phyloP scores from a whole-genome alignment of 2,113 vertebrate genomes.

The Ictalurus punctatus region DNA sequence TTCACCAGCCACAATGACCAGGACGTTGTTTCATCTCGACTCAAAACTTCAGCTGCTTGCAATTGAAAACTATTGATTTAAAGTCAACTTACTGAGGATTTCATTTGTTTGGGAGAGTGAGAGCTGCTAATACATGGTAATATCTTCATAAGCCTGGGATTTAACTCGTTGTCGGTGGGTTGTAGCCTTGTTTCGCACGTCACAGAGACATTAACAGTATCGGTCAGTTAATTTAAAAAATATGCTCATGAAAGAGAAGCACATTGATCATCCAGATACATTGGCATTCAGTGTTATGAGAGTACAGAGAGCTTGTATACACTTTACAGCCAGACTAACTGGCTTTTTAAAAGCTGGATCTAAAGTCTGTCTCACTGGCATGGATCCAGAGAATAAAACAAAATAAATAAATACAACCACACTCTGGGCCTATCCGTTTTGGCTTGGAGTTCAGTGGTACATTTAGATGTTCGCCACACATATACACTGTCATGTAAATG shows the following conservation, averaged over 20 bases:
- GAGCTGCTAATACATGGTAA: conserved; percentile 86
- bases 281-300: conserved; percentile 31
- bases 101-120: conserved; percentile 74
- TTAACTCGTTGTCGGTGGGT: conserved; percentile 60
- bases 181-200: conserved; percentile 9
- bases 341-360: conserved; percentile 49
- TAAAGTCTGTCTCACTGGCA: conserved; percentile 33
- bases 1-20: conserved; percentile 29
- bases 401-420: neutral
- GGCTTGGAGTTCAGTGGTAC: conserved; percentile 33
- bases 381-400: conserved; percentile 3
- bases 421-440: conserved; percentile 23
- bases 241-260: conserved; percentile 53
- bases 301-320: conserved; percentile 33
- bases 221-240: conserved; percentile 49
- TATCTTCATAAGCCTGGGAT: conserved; percentile 81
- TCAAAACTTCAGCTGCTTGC: conserved; percentile 65
- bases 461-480: conserved; percentile 16
- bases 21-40: conserved; percentile 42
- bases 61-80: conserved; percentile 93
- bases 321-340: conserved; percentile 46
- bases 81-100: conserved; percentile 80
- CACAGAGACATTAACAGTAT: conserved; percentile 32
- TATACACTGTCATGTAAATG: conserved; percentile 46
- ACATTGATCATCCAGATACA: conserved; percentile 50